Conservation (phyloP, 1,140 invertebrate genomes). For the Hypothenemus hampei region DNA sequence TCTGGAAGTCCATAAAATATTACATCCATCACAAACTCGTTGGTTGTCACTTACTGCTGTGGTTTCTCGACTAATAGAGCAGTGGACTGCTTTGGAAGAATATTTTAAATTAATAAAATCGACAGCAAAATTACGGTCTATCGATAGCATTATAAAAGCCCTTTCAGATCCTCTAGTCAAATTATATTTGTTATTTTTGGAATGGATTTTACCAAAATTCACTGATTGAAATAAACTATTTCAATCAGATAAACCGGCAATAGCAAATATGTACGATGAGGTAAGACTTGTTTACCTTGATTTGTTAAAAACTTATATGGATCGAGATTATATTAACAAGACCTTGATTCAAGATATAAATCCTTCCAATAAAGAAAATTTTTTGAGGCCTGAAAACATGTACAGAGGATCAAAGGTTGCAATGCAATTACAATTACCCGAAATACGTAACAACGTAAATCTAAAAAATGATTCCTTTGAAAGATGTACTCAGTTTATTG, state of each 20-base stretch:
- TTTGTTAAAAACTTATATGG: slow-evolving; percentile 1
- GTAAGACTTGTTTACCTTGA: neutral
- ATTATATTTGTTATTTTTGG: too few relatives aligned
- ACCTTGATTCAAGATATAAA: neutral
- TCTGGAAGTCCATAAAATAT: slow-evolving; percentile 32
- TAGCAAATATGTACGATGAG: neutral
- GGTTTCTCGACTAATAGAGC: slow-evolving; percentile 19
- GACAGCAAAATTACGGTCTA: too few relatives aligned
- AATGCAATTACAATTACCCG: neutral
- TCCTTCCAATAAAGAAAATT: neutral
- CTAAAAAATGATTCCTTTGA: neutral
- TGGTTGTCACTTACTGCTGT: slow-evolving; percentile 23
- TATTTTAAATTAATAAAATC: too few relatives aligned
- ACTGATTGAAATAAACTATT: neutral
- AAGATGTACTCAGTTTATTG: neutral
- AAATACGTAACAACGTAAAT: neutral
- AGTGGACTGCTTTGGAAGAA: slow-evolving; percentile 14
- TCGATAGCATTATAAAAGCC: too few relatives aligned
- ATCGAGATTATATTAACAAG: neutral
- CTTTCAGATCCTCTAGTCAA: too few relatives aligned
- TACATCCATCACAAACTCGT: slow-evolving; percentile 24
- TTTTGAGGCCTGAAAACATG: neutral
- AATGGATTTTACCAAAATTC: slow-evolving; percentile 8
- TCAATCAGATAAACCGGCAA: slow-evolving; percentile 1
- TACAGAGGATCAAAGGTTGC: neutral